Percentiles rank a stretch among this genome's conserved stretches.
phyloP scores from a whole-genome alignment of 2,113 vertebrate species.

The Alaudala cheleensis region DNA sequence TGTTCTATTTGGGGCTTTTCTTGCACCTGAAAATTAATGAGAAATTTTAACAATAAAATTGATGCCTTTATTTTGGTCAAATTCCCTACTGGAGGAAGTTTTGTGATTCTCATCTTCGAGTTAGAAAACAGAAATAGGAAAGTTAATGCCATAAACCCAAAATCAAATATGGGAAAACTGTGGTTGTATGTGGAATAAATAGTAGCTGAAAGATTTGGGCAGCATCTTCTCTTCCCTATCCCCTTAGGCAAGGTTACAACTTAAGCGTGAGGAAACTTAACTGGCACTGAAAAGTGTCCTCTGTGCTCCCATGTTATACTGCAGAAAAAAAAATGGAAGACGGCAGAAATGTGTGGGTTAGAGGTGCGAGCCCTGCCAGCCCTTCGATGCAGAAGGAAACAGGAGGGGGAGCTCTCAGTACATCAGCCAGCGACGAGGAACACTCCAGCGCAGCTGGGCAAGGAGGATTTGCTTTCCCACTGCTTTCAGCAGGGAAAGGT shows the following conservation, averaged over 20 bases:
- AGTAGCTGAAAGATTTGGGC: neutral
- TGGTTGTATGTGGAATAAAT: neutral
- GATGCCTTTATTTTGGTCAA: neutral
- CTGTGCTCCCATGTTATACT: neutral
- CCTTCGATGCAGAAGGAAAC: neutral
- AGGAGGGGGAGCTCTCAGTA: constrained; percentile 58
- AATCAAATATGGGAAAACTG: neutral
- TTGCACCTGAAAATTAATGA: neutral
- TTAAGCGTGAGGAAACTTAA: neutral
- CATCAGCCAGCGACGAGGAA: neutral
- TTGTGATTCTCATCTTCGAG: neutral
- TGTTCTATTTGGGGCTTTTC: neutral
- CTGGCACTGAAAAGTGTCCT: neutral
- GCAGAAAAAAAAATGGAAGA: neutral
- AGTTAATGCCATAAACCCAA: neutral
- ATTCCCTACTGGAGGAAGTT: neutral
- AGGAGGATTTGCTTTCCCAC: neutral
- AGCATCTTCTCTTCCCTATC: neutral
- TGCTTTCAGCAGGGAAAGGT: neutral
- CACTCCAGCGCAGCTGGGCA: neutral
- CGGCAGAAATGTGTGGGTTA: neutral
- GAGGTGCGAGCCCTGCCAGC: neutral
- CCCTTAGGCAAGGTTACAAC: neutral
- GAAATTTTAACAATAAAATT: neutral
- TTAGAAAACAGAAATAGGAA: neutral